phyloP scores from a whole-genome alignment of 2,888 invertebrate genomes.

The Lycia hirtaria region DNA sequence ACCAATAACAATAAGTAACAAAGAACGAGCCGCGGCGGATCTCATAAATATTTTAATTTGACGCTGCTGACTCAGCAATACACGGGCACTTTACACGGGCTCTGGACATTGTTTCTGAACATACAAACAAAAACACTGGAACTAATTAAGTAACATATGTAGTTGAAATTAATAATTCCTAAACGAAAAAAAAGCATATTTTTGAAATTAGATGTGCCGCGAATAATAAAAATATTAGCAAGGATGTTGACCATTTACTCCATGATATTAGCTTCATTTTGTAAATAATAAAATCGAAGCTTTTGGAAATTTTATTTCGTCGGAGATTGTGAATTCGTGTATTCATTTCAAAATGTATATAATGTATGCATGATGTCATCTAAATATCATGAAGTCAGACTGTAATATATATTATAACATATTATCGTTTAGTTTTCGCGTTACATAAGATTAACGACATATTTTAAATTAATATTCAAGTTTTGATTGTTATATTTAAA shows the following conservation, averaged over 20 bases:
- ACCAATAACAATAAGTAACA: constrained; percentile 31
- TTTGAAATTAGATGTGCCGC: background rate
- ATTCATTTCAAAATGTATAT: background rate
- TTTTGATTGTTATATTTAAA: constrained; percentile 10
- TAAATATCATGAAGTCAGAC: background rate
- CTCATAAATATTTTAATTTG: constrained; percentile 68
- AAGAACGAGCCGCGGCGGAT: constrained; percentile 27
- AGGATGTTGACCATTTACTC: too few species aligned
- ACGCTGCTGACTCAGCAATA: constrained; percentile 60
- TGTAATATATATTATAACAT: too few species aligned
- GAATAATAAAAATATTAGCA: too few species aligned
- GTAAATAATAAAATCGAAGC: too few species aligned
- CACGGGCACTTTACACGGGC: constrained; percentile 38
- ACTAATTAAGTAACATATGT: constrained; percentile 29
- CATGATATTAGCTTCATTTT: too few species aligned
- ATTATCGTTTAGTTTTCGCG: background rate
- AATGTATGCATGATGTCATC: background rate
- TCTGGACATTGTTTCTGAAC: constrained; percentile 45
- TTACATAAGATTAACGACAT: background rate
- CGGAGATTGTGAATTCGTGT: too few species aligned
- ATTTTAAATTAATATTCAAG: background rate
- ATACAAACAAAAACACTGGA: constrained; percentile 34
- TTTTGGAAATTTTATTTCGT: too few species aligned
- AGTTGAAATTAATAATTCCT: constrained; percentile 5
- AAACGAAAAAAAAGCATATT: background rate